Percentiles rank a stretch among this genome's conserved stretches.
Conservation (phyloP, 2,797 vertebrate genomes). For the Podargus strigoides region DNA sequence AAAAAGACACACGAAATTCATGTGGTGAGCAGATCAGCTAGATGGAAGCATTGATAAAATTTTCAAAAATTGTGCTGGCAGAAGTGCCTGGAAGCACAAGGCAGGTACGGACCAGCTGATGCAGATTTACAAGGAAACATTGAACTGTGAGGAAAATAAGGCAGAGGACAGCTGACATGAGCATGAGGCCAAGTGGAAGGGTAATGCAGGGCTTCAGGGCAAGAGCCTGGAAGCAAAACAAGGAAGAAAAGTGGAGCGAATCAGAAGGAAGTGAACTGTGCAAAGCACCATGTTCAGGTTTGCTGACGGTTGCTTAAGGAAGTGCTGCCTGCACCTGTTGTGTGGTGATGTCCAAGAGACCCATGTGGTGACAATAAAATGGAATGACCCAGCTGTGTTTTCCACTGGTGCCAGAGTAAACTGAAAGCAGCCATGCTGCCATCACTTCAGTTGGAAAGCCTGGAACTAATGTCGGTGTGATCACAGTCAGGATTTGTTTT, state of each 20-base stretch:
- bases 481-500: neutral
- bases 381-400: neutral
- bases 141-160: neutral
- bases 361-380: no score
- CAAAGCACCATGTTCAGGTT: neutral
- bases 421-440: neutral
- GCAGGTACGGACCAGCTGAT: neutral
- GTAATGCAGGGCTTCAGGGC: neutral
- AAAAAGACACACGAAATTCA: neutral
- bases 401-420: fast-evolving
- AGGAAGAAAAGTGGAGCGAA: neutral
- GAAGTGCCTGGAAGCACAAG: neutral
- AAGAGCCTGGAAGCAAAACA: neutral
- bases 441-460: neutral
- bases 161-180: neutral
- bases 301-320: no score
- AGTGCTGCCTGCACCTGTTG: no score
- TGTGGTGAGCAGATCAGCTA: neutral
- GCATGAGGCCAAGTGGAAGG: neutral
- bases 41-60: neutral
- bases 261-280: neutral
- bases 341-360: no score
- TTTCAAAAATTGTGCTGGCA: neutral
- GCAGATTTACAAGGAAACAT: neutral
- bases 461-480: no score